Evolutionary conservation across 2,113 vertebrate species (phyloP), one percentile per base, ranked within the genome.

Genomic region (Anoplopoma fimbria): DNA sequence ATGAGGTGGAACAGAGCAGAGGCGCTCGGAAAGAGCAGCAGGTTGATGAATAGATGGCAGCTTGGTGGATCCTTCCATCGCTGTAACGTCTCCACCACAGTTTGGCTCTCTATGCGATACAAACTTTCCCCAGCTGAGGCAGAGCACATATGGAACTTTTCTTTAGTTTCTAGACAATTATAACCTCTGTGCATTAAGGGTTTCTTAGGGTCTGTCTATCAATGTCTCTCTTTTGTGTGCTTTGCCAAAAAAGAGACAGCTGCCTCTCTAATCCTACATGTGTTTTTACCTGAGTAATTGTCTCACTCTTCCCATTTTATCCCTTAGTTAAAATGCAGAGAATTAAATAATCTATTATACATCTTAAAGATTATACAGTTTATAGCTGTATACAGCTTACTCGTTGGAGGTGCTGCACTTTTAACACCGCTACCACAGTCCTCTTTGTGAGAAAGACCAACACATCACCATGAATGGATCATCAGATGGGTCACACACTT

Each of bases 1-100:
- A 93, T 92, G 94, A 87, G 81, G 81, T 88, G 90, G 80, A 94
- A 89, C 88, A 51, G 65, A 84, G 57, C 42, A 51, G 51, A 81
- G 79, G 71, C 31, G 12, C 61, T n/a, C 25, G 23, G 42, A 83
- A 89, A 87, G 84, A 90, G 75, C 79, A 82, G 77, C 1, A 23
- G 55, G 60, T 15, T 92, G 91, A 94, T 88, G 85, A 84, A 94
- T 92, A 5, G 84, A 74, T 60, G n/a, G 33, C 2, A 58, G 60
- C 49, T 47, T 9, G 15, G 0, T 2, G 42, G 23, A 47, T 71
- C 12, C 72, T 31, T 4, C 38, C 64, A 23, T 58, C 76, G 0
- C n/a, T 8, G 10, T 36, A 51, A 45, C 61, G 58, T 49, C 38
- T 49, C 19, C 14, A 29, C 14, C 1, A 1, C 27, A 60, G 4